Conservation (phyloP, 2,797 vertebrate species). For the Coilia nasus region DNA sequence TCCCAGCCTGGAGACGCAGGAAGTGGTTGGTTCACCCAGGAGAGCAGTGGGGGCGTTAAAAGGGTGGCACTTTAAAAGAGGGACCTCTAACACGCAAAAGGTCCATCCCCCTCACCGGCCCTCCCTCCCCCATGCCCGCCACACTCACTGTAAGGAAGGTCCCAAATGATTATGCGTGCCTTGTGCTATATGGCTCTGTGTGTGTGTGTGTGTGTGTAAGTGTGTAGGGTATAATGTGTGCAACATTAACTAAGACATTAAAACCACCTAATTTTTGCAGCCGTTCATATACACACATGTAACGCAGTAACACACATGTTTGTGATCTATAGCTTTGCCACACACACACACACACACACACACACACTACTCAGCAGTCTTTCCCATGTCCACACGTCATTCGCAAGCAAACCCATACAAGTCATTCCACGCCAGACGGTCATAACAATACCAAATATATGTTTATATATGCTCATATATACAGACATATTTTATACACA, state of each 20-base stretch:
- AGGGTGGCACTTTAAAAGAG: conserved; percentile 23
- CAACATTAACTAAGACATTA: neutral
- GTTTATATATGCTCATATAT: conserved; percentile 45
- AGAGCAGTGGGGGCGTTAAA: neutral
- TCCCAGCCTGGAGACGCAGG: neutral
- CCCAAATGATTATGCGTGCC: neutral
- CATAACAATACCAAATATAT: conserved; percentile 52
- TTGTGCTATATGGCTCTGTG: conserved; percentile 3
- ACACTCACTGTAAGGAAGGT: conserved; percentile 2
- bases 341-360: conserved; percentile 1
- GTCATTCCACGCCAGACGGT: conserved; percentile 50
- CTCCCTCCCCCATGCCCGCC: neutral
- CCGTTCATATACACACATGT: neutral
- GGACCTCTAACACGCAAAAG: neutral
- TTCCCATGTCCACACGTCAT: conserved; percentile 16
- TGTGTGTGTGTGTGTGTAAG: neutral
- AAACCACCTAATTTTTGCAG: neutral
- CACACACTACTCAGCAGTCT: conserved; percentile 1
- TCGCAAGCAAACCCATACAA: conserved; percentile 50
- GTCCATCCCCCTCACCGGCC: neutral
- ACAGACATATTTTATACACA: conserved; percentile 47
- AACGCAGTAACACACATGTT: neutral
- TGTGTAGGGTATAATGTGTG: neutral
- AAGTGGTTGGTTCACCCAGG: neutral
- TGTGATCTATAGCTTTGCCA: neutral